A percentile compares a stretch with the other conserved stretches of the same genome.
Evolutionary conservation across 2,888 invertebrate genomes (phyloP).

Genomic region (Mesorhabditis spiculigera): DNA sequence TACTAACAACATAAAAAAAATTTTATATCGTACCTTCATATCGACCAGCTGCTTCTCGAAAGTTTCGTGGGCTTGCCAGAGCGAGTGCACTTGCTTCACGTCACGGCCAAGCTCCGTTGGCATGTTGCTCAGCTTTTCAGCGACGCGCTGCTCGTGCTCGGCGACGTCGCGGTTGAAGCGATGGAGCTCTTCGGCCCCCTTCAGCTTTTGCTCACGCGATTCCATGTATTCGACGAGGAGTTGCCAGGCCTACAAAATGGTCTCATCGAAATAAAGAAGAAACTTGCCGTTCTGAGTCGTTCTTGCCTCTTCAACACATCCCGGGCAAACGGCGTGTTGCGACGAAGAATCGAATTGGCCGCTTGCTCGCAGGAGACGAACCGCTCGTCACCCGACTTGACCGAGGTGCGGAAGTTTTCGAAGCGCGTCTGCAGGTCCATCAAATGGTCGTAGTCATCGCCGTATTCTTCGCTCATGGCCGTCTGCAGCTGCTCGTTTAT

Average conservation of each 20-base stretch:
- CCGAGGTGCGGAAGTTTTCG: slow-evolving; percentile 84
- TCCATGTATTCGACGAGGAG: slow-evolving; percentile 80
- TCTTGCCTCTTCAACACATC: slow-evolving; percentile 73
- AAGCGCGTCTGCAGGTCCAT: slow-evolving; percentile 80
- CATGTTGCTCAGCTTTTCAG: slow-evolving; percentile 80
- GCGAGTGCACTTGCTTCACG: slow-evolving; percentile 71
- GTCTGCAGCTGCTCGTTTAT: slow-evolving; percentile 83
- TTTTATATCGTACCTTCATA: no score
- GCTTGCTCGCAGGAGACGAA: slow-evolving; percentile 85
- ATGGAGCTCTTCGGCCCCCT: slow-evolving; percentile 93
- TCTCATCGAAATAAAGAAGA: background rate
- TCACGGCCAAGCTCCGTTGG: slow-evolving; percentile 71
- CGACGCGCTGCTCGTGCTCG: slow-evolving; percentile 50
- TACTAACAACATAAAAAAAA: no score
- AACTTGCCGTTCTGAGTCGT: slow-evolving; percentile 40
- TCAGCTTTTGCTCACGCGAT: slow-evolving; percentile 78
- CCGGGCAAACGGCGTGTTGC: slow-evolving; percentile 78
- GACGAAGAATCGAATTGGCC: slow-evolving; percentile 72
- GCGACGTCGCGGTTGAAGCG: slow-evolving; percentile 78
- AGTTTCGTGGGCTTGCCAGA: slow-evolving; percentile 82
- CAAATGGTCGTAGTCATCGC: slow-evolving; percentile 72
- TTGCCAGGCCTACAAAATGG: slow-evolving; percentile 70
- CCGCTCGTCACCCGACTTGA: slow-evolving; percentile 82
- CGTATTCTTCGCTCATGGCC: slow-evolving; percentile 86
- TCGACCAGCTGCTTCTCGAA: slow-evolving; percentile 89